Percentiles rank a stretch among this genome's conserved stretches.
Evolutionary conservation across 2,113 vertebrate species (phyloP).

Genomic region (Probosciger aterrimus): DNA sequence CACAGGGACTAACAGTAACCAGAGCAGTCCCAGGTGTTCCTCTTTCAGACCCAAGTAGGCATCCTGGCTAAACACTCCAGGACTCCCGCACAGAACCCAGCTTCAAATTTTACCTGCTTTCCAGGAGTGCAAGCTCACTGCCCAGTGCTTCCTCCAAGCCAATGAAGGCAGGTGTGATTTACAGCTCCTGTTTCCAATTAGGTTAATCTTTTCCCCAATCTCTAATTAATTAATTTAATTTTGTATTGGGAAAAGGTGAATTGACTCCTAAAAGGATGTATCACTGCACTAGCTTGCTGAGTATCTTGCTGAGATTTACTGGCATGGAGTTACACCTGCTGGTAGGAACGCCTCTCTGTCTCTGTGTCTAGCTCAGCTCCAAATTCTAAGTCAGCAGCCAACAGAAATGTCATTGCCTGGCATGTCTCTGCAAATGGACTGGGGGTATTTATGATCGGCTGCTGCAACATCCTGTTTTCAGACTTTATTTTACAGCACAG

Average conservation of each 20-base stretch:
- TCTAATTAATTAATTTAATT: neutral
- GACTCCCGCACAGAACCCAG: neutral
- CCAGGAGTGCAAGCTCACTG: neutral
- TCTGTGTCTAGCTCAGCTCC: neutral
- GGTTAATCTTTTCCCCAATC: neutral
- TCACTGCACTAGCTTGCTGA: neutral
- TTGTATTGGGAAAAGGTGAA: neutral
- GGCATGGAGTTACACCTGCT: neutral
- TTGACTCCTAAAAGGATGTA: neutral
- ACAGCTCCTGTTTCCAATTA: neutral
- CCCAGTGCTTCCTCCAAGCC: neutral
- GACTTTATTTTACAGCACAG: neutral
- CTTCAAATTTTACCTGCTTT: neutral
- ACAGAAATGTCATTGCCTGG: neutral
- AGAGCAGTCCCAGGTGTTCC: neutral
- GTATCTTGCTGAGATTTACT: neutral
- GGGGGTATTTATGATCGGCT: neutral
- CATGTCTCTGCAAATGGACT: neutral
- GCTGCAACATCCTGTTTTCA: neutral
- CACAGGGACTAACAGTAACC: neutral
- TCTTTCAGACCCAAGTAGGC: neutral
- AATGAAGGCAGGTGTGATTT: neutral
- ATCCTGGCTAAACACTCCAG: neutral
- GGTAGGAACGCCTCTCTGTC: neutral
- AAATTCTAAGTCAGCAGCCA: neutral